phyloP scores from a whole-genome alignment of 30 jellyfish, hydroid and myxozoan genomes.

The Aurelia sp. region DNA sequence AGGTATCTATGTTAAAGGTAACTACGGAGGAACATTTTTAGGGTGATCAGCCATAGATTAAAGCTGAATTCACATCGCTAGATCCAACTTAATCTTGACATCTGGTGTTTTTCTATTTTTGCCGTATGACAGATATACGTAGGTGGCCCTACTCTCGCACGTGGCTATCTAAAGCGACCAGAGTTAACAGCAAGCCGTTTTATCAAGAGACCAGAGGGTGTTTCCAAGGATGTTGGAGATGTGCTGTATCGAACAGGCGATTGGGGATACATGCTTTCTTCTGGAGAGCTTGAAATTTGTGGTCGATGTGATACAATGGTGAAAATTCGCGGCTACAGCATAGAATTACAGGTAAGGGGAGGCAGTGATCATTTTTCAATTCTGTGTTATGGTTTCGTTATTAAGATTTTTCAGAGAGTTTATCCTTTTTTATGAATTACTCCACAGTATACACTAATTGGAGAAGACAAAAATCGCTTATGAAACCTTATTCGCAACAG shows the following conservation, averaged over 20 bases:
- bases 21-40: too few relatives aligned
- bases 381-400: too few relatives aligned
- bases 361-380: too few relatives aligned
- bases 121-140: slow-evolving; percentile 68
- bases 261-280: slow-evolving; percentile 92
- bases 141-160: slow-evolving; percentile 95
- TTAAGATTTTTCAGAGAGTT: too few relatives aligned
- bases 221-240: slow-evolving; percentile 59
- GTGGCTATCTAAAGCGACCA: slow-evolving; percentile 83
- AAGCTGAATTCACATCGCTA: neutral
- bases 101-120: neutral
- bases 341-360: slow-evolving; percentile 81
- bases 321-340: slow-evolving; percentile 89
- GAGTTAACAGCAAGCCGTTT: slow-evolving; percentile 77
- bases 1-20: too few relatives aligned
- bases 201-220: slow-evolving; percentile 49
- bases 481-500: too few relatives aligned
- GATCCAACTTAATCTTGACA: neutral
- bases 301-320: slow-evolving; percentile 97
- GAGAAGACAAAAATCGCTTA: too few relatives aligned
- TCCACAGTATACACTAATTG: too few relatives aligned
- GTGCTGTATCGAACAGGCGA: slow-evolving; percentile 87
- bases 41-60: too few relatives aligned
- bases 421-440: too few relatives aligned
- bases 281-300: slow-evolving; percentile 93